Conservation (phyloP, 2,888 invertebrate species). For the Pseudococcus jackbeardsleyi region DNA sequence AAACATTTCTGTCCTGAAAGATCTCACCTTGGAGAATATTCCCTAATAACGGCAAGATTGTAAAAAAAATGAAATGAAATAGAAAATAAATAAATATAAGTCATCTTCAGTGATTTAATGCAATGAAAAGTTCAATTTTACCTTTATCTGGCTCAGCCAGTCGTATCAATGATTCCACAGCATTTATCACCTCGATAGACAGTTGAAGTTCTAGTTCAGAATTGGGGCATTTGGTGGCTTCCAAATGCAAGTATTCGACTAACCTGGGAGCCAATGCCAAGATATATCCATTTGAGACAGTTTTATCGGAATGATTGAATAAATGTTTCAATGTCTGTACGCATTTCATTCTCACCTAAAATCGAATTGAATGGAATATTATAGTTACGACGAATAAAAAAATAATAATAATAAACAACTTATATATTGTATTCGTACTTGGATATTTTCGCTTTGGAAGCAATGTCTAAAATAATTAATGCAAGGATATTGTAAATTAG, state of each 20-base stretch:
- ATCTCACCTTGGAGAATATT: conserved; percentile 60
- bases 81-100: too few relatives aligned
- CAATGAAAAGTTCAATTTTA: conserved; percentile 68
- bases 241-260: conserved; percentile 80
- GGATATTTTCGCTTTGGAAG: conserved; percentile 77
- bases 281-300: conserved; percentile 83
- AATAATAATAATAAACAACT: neutral
- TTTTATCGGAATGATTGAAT: conserved; percentile 79
- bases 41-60: conserved; percentile 43
- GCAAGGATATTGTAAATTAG: conserved; percentile 89
- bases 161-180: conserved; percentile 81
- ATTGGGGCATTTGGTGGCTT: conserved; percentile 75
- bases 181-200: conserved; percentile 80
- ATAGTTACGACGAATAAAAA: neutral
- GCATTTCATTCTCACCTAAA: conserved; percentile 81
- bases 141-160: conserved; percentile 83
- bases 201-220: conserved; percentile 80
- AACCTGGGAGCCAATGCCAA: conserved; percentile 84
- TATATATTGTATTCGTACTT: conserved; percentile 71
- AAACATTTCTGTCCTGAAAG: neutral
- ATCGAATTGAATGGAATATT: neutral
- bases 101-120: neutral
- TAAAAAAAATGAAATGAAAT: neutral
- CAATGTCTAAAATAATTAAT: conserved; percentile 93
- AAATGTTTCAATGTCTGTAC: conserved; percentile 84